Conservation (phyloP, 92 coral and sea anemone species). For the Bergia sp. region DNA sequence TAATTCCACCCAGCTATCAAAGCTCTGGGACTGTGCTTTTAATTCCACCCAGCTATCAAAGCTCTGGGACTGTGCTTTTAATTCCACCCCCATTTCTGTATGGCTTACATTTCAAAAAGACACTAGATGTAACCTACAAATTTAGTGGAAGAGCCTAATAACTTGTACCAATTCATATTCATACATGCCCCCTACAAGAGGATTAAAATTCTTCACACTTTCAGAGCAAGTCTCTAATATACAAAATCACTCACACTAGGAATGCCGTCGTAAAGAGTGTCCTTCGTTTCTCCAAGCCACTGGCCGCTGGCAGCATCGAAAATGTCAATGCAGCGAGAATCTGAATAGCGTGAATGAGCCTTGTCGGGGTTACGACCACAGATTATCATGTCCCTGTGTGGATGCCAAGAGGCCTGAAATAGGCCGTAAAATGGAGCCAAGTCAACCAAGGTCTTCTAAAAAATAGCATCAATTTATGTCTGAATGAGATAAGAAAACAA, state of each 20-base stretch:
- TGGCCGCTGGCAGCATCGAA: neutral
- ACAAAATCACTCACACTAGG: neutral
- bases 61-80: neutral
- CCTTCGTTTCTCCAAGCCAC: neutral
- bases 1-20: neutral
- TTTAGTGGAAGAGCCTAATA: neutral
- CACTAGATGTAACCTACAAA: neutral
- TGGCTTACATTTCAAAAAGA: neutral
- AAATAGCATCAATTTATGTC: neutral
- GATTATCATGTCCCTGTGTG: neutral
- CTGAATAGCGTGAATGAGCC: neutral
- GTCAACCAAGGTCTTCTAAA: neutral
- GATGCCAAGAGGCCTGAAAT: neutral
- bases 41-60: neutral
- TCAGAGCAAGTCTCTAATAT: neutral
- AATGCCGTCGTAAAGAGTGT: neutral
- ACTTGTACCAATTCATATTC: neutral
- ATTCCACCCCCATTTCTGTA: neutral
- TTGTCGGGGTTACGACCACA: neutral
- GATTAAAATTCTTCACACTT: neutral
- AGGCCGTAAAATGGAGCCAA: neutral
- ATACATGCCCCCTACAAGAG: neutral
- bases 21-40: neutral
- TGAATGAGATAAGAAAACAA: neutral
- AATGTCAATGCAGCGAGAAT: neutral